phyloP scores from a whole-genome alignment of 2,113 vertebrate genomes.

The Bungarus multicinctus region DNA sequence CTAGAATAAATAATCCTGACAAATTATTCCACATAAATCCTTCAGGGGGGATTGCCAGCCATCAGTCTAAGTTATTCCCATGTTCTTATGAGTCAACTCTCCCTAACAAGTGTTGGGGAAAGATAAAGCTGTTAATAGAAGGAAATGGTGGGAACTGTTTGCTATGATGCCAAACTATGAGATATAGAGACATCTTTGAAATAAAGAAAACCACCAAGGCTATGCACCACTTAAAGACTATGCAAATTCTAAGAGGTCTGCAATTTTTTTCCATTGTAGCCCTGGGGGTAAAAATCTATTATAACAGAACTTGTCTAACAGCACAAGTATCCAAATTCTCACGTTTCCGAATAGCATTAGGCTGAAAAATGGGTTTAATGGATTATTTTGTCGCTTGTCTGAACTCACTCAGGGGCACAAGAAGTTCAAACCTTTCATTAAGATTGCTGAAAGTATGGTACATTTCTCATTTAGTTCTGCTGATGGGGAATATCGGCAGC shows the following conservation, averaged over 20 bases:
- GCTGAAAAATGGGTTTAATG: background rate
- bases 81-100: background rate
- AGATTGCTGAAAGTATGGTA: background rate
- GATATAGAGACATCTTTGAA: background rate
- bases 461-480: background rate
- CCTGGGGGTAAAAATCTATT: background rate
- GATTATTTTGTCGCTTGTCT: background rate
- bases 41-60: background rate
- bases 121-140: background rate
- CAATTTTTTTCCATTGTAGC: background rate
- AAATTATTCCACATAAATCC: background rate
- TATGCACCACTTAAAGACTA: background rate
- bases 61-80: background rate
- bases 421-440: background rate
- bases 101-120: background rate
- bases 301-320: background rate
- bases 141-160: background rate
- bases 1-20: constrained; percentile 1
- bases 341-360: background rate
- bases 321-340: background rate
- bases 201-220: background rate
- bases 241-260: background rate
- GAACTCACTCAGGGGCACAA: background rate
- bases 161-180: accelerated
- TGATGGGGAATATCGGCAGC: background rate